Percentiles rank a stretch among this genome's conserved stretches.
These are phyloP conservation scores for Hippasteria phrygiana DNA, from an alignment of 53 echinoderm and acorn worm species.

Conservation along the genomic window DNA sequence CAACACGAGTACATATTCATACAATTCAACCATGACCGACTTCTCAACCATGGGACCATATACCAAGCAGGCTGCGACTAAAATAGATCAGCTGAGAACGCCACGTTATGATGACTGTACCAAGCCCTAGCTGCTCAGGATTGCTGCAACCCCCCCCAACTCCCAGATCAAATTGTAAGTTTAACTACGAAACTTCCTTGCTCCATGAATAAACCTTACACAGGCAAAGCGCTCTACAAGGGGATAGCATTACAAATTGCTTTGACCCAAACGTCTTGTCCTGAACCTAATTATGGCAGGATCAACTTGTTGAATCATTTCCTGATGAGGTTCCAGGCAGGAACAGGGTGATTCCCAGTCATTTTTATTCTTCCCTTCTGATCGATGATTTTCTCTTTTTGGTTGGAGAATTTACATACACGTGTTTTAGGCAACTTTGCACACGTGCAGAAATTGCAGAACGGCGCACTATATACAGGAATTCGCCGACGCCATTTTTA, in stretches of 20 bases:
- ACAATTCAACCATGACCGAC: no score
- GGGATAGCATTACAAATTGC: neutral
- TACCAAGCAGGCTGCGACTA: no score
- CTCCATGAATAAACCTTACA: neutral
- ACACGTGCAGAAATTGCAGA: no score
- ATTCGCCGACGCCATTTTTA: no score
- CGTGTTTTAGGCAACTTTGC: no score
- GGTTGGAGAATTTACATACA: neutral
- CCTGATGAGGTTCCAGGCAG: conserved; percentile 36
- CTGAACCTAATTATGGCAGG: conserved; percentile 31
- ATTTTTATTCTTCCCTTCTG: neutral
- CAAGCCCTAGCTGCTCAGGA: no score
- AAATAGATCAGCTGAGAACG: no score
- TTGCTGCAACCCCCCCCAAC: neutral
- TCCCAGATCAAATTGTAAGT: neutral
- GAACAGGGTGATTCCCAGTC: conserved; percentile 64
- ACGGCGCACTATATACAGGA: no score
- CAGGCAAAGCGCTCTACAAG: neutral
- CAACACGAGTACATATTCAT: no score
- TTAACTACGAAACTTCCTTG: neutral
- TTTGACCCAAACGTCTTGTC: neutral
- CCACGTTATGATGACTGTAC: no score
- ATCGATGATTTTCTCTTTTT: neutral
- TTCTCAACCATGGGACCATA: no score
- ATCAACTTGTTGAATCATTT: conserved; percentile 26